Evolutionary conservation across 2,797 vertebrate species (phyloP), one percentile per base, ranked within the genome.

Genomic region (Aythya fuligula): DNA sequence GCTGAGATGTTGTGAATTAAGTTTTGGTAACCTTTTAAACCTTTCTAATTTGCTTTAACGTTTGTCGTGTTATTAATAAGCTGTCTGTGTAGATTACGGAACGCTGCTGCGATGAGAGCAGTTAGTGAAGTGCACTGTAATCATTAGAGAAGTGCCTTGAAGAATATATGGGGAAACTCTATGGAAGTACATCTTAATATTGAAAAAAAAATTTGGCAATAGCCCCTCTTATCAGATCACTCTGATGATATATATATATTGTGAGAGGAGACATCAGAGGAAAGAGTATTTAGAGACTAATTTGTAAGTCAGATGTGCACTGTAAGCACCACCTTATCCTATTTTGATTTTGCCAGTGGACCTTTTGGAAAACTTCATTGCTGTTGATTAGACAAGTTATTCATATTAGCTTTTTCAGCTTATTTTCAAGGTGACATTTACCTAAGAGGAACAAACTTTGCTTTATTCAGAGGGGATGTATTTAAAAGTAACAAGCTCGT

Each of bases 351-450:
- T 82, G 56, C 66, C 39, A 30, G 64, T 21, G 64, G 53, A 62
- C 34, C 38, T 78, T 81, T 72, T 22, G 84, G 54, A 66, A 83
- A 92, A 71, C 69, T 38, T 88, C 18, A 12, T 80, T 78, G 51
- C 73, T 43, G 70, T 71, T 78, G 66, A 70, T 86, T 70, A 84
- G 62, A 41, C 72, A 69, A 64, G 34, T 67, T 84, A 82, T 66
- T 70, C 32, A 4, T 16, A 24, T 65, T 87, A 66, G 71, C 39
- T 77, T 88, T 71, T 72, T 67, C 67, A 71, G 71, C 45, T 93
- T 57, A 53, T 87, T 94, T 93, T 91, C 78, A 87, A 88, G 71
- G 91, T 88, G 80, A 80, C 53, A 27, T 91, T 94, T 71, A 82
- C 49, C 60, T 43, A n/a, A 41, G 60, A 69, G 85, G 53, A 79